Conservation (phyloP, 2,888 invertebrate species). For the Callyntrura sp. region DNA sequence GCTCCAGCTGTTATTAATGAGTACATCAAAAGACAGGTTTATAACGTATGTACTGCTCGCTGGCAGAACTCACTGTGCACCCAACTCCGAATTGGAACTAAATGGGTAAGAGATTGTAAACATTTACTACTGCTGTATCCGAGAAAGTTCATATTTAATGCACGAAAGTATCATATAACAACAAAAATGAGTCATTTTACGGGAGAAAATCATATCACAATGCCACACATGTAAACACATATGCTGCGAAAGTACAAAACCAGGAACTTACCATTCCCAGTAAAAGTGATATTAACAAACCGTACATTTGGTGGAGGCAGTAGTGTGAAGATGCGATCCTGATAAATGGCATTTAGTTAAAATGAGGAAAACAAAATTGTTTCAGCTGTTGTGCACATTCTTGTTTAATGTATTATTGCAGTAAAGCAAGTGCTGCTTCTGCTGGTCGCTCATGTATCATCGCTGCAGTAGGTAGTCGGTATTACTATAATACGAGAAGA, state of each 20-base stretch:
- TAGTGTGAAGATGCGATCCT: constrained; percentile 18
- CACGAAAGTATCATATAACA: too few relatives aligned
- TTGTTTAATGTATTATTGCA: too few relatives aligned
- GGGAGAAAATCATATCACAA: too few relatives aligned
- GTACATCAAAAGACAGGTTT: constrained; percentile 18
- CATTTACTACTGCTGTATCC: too few relatives aligned
- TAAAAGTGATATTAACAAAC: too few relatives aligned
- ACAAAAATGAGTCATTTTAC: too few relatives aligned
- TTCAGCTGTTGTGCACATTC: neutral
- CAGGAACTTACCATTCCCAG: too few relatives aligned
- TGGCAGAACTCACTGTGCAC: neutral
- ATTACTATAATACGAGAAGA: constrained; percentile 31
- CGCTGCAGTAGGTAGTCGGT: neutral
- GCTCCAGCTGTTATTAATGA: constrained; percentile 33
- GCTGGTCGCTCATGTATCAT: neutral
- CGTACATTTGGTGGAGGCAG: neutral
- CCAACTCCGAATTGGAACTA: too few relatives aligned
- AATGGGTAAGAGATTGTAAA: too few relatives aligned
- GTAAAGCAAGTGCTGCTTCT: neutral
- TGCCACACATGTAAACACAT: too few relatives aligned
- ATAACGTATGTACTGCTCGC: neutral
- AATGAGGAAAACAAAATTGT: neutral
- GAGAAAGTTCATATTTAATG: too few relatives aligned
- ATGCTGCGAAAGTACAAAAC: too few relatives aligned
- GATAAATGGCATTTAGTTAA: constrained; percentile 5